Percentiles rank a stretch among this genome's conserved stretches.
Evolutionary conservation across 1,140 invertebrate species (phyloP).

Genomic region (Calliopsis andreniformis): DNA sequence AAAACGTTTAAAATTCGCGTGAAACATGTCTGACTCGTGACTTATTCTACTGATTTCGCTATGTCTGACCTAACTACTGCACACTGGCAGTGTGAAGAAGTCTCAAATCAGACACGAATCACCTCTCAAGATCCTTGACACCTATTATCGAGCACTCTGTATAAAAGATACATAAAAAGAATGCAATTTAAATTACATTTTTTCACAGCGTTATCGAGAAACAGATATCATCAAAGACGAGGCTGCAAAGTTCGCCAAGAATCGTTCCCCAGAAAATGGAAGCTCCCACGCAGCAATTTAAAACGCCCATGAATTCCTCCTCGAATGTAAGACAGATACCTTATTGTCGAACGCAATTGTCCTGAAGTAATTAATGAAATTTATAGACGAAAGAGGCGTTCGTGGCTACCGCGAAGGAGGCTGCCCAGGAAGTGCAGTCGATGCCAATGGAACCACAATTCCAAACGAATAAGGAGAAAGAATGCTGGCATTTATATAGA

Average conservation of each 20-base stretch:
- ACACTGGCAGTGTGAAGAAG: too few species aligned
- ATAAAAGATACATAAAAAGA: too few species aligned
- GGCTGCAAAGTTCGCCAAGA: constrained; percentile 1
- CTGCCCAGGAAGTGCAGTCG: constrained; percentile 1
- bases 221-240: not conserved
- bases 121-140: not conserved
- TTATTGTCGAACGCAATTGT: not conserved
- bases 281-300: not conserved
- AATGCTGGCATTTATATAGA: constrained; percentile 86
- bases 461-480: constrained; percentile 83
- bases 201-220: constrained; percentile 10
- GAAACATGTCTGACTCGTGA: too few species aligned
- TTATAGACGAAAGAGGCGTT: constrained; percentile 13
- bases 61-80: too few species aligned
- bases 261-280: constrained; percentile 3
- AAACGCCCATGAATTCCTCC: not conserved
- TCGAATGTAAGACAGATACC: constrained; percentile 3
- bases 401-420: constrained; percentile 12
- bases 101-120: too few species aligned
- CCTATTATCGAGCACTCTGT: too few species aligned
- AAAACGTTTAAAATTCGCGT: too few species aligned
- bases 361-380: not conserved
- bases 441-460: constrained; percentile 68
- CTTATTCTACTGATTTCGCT: too few species aligned
- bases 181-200: not conserved